Conservation (phyloP, 2,113 vertebrate species). For the Ceratotherium simum region DNA sequence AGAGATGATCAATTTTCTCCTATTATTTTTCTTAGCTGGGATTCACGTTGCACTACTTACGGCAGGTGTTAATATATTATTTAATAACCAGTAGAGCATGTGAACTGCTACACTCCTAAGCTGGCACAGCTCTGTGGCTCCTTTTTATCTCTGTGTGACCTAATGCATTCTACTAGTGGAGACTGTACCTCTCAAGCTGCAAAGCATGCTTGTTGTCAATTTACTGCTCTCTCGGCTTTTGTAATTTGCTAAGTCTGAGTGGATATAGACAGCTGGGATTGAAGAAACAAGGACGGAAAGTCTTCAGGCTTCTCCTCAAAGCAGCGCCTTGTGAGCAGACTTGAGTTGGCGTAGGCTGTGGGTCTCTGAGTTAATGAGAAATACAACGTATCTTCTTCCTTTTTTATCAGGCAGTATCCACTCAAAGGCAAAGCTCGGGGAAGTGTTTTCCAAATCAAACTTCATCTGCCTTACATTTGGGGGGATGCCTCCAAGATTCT, state of each 20-base stretch:
- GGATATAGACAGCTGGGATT: neutral
- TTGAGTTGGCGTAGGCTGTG: neutral
- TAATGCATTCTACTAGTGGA: neutral
- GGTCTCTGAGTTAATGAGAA: neutral
- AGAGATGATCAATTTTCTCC: neutral
- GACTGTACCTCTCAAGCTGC: neutral
- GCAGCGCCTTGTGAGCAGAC: neutral
- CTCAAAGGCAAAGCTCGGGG: neutral
- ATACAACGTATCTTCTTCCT: neutral
- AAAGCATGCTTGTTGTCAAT: neutral
- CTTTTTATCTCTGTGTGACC: conserved; percentile 22
- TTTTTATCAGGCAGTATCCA: neutral
- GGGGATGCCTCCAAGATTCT: neutral
- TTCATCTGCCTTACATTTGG: neutral
- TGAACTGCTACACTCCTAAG: neutral
- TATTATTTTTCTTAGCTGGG: neutral
- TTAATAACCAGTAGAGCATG: neutral
- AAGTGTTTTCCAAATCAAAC: neutral
- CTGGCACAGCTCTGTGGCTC: neutral
- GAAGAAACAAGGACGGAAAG: neutral
- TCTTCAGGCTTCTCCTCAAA: neutral
- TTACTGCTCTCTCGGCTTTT: neutral
- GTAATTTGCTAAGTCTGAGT: neutral
- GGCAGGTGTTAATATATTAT: neutral
- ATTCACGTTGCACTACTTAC: neutral